Evolutionary conservation across 2,797 vertebrate genomes (phyloP), one percentile per base, ranked within the genome.

Genomic region (Sciaenops ocellatus): DNA sequence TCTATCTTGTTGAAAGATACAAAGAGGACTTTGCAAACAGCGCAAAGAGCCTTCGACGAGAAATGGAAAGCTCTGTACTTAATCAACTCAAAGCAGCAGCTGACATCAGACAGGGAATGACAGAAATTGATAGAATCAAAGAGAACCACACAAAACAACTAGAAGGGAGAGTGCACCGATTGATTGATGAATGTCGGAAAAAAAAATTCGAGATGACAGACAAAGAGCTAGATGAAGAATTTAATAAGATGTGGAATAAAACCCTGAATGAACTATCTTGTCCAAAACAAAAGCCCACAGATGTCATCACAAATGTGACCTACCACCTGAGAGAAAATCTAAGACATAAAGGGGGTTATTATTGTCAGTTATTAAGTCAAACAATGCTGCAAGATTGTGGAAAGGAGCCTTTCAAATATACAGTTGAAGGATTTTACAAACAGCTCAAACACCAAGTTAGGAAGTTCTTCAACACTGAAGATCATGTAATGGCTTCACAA

Each of bases 1-100:
- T 93, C 26, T 52, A 88, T 38, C 88, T 95, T 0, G 84, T 94
- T 42, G 94, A 94, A 79, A 59, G 77, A 42, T 87, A 93, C 79
- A 92, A 62, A 71, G 83, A 89, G 76, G 90, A 92, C 0, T 96
- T 95, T 74, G 26, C 56, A 12, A 92, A 72, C 78, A 91, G 80
- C 30, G 78, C 78, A 17, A 90, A 80, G 18, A 90, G 41, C 6
- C 86, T 95, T 47, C 66, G 76, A 24, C 42, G 17, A 42, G 89
- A 91, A 70, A 87, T 86, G 1, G 64, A 92, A 24, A 88, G 16
- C 48, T 87, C 81, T 10, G 63, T 90, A 3, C 0, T 16, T 1
- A 73, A 42, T 17, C 91, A 90, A 16, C 85, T 90, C 12, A 69
- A 66, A 7, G 41, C 64, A 50, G 59, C 85, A 12, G 68, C 92